Base-by-base conservation (phyloP, 1,140 invertebrate genomes). In the Gonioctena quinquepunctata region DNA sequence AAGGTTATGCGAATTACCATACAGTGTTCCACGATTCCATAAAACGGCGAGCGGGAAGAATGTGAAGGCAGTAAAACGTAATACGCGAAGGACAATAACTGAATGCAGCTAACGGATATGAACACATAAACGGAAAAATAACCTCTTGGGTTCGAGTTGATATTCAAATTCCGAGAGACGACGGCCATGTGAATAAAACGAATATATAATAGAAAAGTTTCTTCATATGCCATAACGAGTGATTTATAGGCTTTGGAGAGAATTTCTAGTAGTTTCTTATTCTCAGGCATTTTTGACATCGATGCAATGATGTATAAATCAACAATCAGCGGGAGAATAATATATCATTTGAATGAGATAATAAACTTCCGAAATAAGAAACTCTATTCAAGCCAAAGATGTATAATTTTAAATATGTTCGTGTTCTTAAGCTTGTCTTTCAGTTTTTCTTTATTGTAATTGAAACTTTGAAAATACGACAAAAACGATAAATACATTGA, bases 21-120 rank as follows among this genome's bases (percentile, higher is more conserved):
- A 70, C 52, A 66, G 50, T 54, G 48, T 7, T 65, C 52, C 62
- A 62, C 64, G 52, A 49, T 52, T 33, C 49, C 7, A 42, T n/a
- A n/a, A n/a, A n/a, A n/a, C n/a, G n/a, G 54, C 49, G 66, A 42
- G 33, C 33, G 52, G 8, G 52, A 16, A 54, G 70, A 72, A 75
- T 68, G 70, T 26, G 73, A 72, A 52, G 66, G 70, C 65, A 63
- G 66, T 75, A 75, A 74, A 76, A 76, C 66, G 72, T 76, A 76
- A 74, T 76, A 76, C 70, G 72, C 52, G 69, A 74, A 76, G 72
- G 72, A 76, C 74, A 76, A 76, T 76, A 76, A 74, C 72, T 71
- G 67, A 68, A 74, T 74, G 74, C 74, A 74, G 74, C 74, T 76
- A 74, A 74, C 69, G 74, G 74, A 76, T 76, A 76, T 76, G 74